These are phyloP conservation scores for Tetragonula carbonaria DNA, from an alignment of 2,888 invertebrate species.

Conservation along the genomic window DNA sequence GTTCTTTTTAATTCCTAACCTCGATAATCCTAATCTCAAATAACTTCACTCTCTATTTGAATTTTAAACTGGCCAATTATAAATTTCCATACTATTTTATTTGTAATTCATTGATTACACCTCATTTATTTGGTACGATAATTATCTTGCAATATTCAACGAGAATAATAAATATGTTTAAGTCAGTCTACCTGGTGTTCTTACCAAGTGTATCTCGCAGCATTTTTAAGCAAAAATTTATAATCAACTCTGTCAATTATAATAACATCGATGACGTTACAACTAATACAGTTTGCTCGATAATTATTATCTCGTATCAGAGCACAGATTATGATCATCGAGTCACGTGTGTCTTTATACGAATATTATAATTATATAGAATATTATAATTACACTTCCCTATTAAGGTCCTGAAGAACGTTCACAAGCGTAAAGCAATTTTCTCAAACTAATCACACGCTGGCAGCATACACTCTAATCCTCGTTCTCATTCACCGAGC, in stretches of 20 bases:
- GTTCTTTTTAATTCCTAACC: too few species aligned
- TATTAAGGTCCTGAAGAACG: not conserved
- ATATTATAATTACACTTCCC: not conserved
- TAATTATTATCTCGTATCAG: not conserved
- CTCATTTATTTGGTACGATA: not conserved
- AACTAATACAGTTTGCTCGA: not conserved
- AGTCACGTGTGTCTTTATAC: not conserved
- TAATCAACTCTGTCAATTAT: not conserved
- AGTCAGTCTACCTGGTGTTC: not conserved
- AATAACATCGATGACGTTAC: not conserved
- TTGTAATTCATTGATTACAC: not conserved
- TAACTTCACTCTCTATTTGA: not conserved
- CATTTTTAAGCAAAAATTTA: not conserved
- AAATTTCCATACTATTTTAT: not conserved
- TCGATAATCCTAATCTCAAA: not conserved
- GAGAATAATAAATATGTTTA: not conserved
- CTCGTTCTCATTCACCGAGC: constrained; percentile 39
- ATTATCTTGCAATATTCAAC: not conserved
- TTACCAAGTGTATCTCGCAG: not conserved
- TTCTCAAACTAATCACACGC: constrained; percentile 18
- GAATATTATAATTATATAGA: too few species aligned
- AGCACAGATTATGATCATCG: not conserved
- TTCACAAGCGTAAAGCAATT: constrained; percentile 23
- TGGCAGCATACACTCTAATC: constrained; percentile 38
- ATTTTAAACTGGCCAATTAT: not conserved